phyloP scores from a whole-genome alignment of 2,113 vertebrate genomes.

The Hemichromis elongatus region DNA sequence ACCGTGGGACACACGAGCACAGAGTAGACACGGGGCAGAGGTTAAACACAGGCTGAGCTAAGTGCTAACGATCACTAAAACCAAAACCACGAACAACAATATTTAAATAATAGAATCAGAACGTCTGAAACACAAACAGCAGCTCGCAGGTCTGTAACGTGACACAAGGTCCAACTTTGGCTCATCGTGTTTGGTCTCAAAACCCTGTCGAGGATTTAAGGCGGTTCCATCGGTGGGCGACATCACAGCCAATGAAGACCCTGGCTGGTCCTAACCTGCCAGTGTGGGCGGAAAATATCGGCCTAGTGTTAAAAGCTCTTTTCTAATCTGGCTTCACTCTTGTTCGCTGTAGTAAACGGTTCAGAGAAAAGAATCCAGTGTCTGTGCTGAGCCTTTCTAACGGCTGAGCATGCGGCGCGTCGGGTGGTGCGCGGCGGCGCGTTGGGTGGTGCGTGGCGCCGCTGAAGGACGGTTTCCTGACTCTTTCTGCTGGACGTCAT shows the following conservation, averaged over 20 bases:
- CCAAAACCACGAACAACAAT: background rate
- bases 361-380: background rate
- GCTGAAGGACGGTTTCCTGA: background rate
- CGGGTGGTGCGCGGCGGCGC: background rate
- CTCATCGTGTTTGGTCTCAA: background rate
- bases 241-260: background rate
- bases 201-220: background rate
- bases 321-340: background rate
- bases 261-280: no score
- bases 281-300: background rate
- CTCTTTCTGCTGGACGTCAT: background rate
- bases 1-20: background rate
- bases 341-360: background rate
- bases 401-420: background rate
- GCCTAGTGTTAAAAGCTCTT: background rate
- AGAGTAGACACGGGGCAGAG: background rate
- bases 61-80: background rate
- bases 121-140: background rate
- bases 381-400: background rate
- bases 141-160: background rate
- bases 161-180: background rate
- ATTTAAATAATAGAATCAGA: background rate
- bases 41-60: background rate
- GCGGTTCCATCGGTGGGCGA: background rate
- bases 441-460: background rate